Conservation (phyloP, 1,140 invertebrate genomes). For the Periplaneta americana region DNA sequence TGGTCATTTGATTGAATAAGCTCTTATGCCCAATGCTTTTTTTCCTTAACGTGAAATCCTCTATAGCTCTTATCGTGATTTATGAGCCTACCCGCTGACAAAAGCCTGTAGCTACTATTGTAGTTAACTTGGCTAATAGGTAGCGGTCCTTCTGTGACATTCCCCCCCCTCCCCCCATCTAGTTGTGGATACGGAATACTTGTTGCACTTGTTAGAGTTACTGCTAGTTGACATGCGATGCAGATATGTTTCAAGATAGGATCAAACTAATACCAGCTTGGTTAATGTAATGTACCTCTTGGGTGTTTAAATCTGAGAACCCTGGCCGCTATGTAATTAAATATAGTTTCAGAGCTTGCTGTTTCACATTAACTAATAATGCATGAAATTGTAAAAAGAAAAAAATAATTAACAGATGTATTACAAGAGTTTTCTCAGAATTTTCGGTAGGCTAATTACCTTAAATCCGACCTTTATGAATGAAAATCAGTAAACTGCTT, state of each 20-base stretch:
- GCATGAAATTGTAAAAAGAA: no score
- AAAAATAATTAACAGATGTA: no score
- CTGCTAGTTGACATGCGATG: background rate
- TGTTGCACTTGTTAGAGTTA: background rate
- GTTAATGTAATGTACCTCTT: background rate
- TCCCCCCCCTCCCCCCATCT: background rate
- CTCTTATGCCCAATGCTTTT: no score
- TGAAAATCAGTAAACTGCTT: no score
- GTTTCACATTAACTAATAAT: no score
- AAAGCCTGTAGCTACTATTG: background rate
- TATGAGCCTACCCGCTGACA: background rate
- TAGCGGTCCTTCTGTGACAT: background rate
- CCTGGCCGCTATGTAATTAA: background rate
- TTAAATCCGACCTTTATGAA: no score
- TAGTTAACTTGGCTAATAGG: background rate
- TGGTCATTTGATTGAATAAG: no score
- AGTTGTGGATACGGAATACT: background rate
- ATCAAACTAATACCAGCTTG: background rate
- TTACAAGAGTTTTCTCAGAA: no score
- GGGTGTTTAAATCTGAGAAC: background rate
- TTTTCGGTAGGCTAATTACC: no score
- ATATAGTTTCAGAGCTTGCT: no score
- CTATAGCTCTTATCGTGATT: background rate
- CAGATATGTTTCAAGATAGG: background rate
- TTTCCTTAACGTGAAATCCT: no score